Conservation (phyloP, 2,113 vertebrate species). For the Heterotilapia buettikoferi region DNA sequence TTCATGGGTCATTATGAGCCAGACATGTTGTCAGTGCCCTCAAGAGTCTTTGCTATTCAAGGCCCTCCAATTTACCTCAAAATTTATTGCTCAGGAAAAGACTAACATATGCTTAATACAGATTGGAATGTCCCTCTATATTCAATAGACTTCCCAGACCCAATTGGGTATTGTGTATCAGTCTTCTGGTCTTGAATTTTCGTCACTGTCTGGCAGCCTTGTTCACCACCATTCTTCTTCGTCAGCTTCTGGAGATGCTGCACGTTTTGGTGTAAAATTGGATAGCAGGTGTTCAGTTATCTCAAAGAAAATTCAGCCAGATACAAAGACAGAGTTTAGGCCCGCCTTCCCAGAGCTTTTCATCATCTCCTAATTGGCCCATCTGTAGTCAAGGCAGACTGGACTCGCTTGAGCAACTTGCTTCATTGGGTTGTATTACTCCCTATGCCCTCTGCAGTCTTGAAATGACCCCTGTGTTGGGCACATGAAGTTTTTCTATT, state of each 20-base stretch:
- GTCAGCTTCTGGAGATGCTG: neutral
- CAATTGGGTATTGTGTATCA: slow-evolving; percentile 35
- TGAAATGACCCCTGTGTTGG: slow-evolving; percentile 31
- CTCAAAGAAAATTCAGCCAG: slow-evolving; percentile 27
- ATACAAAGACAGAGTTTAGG: slow-evolving; percentile 45
- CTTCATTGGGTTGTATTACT: slow-evolving; percentile 33
- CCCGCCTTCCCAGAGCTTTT: slow-evolving; percentile 48
- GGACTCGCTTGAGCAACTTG: slow-evolving; percentile 51
- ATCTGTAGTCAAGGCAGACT: slow-evolving; percentile 63
- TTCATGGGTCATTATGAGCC: slow-evolving; percentile 50
- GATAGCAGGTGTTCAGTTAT: slow-evolving; percentile 62
- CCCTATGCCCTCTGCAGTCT: slow-evolving; percentile 37
- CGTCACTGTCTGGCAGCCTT: neutral
- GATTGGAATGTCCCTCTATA: slow-evolving; percentile 56
- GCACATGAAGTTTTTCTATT: slow-evolving; percentile 18
- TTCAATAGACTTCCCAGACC: slow-evolving; percentile 58
- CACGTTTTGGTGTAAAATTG: slow-evolving; percentile 41
- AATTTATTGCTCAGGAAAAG: slow-evolving; percentile 67
- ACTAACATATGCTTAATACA: slow-evolving; percentile 57
- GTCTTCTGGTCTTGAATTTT: slow-evolving; percentile 10
- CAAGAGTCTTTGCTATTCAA: slow-evolving; percentile 34
- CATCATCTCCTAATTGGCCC: slow-evolving; percentile 70
- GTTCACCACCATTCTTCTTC: neutral
- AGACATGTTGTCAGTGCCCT: slow-evolving; percentile 58
- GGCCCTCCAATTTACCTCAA: slow-evolving; percentile 40